Evolutionary conservation across 2,113 vertebrate genomes (phyloP).

Genomic region (Phalacrocorax brasilianus): DNA sequence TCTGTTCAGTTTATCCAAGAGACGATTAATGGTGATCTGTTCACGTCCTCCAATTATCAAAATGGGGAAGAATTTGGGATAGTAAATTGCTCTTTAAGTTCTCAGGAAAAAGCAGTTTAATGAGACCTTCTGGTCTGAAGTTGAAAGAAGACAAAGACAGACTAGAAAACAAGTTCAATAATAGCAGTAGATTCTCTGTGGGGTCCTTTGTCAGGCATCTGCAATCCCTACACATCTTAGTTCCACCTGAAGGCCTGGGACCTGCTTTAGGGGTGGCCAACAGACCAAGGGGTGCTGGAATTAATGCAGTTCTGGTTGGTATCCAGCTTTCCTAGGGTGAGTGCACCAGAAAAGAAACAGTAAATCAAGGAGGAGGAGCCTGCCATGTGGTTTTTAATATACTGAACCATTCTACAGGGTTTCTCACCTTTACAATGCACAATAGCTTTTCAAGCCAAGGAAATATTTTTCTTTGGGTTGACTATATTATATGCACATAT

Average conservation of each 20-base stretch:
- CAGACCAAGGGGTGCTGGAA: background rate
- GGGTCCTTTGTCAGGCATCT: background rate
- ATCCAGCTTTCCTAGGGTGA: background rate
- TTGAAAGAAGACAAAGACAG: background rate
- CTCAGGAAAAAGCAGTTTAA: background rate
- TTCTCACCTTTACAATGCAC: background rate
- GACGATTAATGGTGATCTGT: background rate
- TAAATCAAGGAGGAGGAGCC: background rate
- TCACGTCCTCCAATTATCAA: background rate
- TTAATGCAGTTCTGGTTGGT: background rate
- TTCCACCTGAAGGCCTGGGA: background rate
- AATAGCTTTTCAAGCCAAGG: background rate
- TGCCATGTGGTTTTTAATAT: background rate
- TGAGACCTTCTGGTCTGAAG: background rate
- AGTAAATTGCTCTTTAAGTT: background rate
- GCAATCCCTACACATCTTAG: background rate
- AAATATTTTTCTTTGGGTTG: background rate
- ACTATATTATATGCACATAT: background rate
- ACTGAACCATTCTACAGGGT: background rate
- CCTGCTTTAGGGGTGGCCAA: background rate
- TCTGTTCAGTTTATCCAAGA: too few relatives aligned
- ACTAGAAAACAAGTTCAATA: background rate
- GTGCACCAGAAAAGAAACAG: background rate
- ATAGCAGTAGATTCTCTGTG: background rate
- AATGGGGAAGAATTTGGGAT: background rate